phyloP scores from a whole-genome alignment of 2,113 vertebrate genomes.

The Steatornis caripensis region DNA sequence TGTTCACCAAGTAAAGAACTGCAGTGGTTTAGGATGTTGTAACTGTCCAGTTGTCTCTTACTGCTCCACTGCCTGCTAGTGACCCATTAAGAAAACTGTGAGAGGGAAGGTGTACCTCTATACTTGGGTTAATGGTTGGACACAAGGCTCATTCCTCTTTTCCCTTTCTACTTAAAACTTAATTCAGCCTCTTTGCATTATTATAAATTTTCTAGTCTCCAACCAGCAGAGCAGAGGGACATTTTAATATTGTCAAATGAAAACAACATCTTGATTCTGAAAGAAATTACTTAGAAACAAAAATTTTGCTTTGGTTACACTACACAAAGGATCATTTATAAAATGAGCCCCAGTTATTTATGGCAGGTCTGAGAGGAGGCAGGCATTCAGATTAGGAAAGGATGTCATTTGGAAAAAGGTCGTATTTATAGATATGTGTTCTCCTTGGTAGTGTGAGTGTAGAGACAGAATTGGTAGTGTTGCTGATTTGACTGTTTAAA shows the following conservation, averaged over 20 bases:
- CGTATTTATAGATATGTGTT: background rate
- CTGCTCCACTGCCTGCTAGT: background rate
- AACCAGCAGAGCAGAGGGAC: background rate
- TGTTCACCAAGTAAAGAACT: background rate
- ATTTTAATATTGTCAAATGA: background rate
- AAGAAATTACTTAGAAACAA: background rate
- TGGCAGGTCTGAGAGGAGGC: background rate
- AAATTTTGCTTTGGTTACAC: background rate
- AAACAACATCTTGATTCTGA: background rate
- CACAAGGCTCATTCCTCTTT: background rate
- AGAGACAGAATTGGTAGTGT: background rate
- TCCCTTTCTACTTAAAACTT: background rate
- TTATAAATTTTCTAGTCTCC: background rate
- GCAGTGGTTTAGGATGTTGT: background rate
- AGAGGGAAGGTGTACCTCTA: background rate
- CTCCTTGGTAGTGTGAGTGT: background rate
- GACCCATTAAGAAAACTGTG: background rate
- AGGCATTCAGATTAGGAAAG: background rate
- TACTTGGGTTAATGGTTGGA: rapidly evolving
- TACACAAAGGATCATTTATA: background rate
- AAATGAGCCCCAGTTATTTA: background rate
- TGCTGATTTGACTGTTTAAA: background rate
- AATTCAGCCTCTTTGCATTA: background rate
- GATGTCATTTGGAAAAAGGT: background rate
- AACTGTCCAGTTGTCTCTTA: background rate